Percentiles rank a stretch among this genome's conserved stretches.
Evolutionary conservation across 2,113 vertebrate genomes (phyloP).

Genomic region (Mungos mungo): DNA sequence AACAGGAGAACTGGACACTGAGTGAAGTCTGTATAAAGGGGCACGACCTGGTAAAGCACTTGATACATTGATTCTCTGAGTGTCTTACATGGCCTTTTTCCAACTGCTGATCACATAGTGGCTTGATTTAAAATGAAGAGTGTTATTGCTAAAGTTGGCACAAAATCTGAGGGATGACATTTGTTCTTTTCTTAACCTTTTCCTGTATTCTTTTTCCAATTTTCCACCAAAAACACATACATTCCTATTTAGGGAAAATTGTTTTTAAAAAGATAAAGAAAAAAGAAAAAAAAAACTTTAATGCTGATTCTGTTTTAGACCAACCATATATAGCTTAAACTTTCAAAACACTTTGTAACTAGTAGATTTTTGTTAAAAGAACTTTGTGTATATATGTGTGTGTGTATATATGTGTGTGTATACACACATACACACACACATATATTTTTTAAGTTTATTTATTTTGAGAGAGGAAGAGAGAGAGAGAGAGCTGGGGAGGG

Average conservation of each 20-base stretch:
- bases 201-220: background rate
- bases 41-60: background rate
- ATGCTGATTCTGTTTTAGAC: conserved; percentile 37
- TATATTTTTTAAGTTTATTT: too few relatives aligned
- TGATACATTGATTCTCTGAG: conserved; percentile 30
- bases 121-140: conserved; percentile 16
- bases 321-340: background rate
- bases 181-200: conserved; percentile 3
- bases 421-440: too few relatives aligned
- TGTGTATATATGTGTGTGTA: too few relatives aligned
- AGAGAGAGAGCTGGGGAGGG: too few relatives aligned
- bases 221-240: background rate
- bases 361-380: background rate
- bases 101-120: conserved; percentile 16
- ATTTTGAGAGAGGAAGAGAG: too few relatives aligned
- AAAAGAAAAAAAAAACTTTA: background rate
- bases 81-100: conserved; percentile 45
- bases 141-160: conserved; percentile 28
- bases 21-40: background rate
- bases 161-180: conserved; percentile 29
- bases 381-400: too few relatives aligned
- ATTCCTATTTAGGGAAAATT: background rate
- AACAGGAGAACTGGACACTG: background rate
- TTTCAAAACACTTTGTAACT: conserved; percentile 11
- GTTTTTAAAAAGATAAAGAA: conserved; percentile 9